phyloP scores from a whole-genome alignment of 2,797 vertebrate species.

The Acanthurus lineatus region DNA sequence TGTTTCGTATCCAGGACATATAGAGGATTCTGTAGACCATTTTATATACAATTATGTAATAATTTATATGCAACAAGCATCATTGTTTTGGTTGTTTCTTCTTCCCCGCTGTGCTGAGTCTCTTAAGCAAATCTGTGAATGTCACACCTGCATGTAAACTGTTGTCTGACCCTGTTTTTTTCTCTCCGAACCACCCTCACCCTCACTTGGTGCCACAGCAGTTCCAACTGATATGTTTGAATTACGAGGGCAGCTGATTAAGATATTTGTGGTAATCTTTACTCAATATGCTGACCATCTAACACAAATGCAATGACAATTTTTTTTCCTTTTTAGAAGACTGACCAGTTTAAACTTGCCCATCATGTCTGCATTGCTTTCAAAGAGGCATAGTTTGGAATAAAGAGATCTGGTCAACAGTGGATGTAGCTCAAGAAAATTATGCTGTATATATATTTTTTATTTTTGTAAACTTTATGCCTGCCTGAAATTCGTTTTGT shows the following conservation, averaged over 20 bases:
- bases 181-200: not conserved
- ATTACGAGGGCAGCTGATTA: conserved; percentile 14
- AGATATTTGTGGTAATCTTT: not conserved
- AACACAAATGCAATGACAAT: not conserved
- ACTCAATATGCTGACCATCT: conserved; percentile 8
- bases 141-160: conserved; percentile 50
- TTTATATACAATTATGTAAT: conserved; percentile 8
- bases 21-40: conserved; percentile 16
- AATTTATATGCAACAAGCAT: conserved; percentile 52
- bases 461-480: not conserved
- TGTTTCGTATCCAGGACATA: conserved; percentile 22
- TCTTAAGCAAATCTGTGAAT: conserved; percentile 21
- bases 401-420: not conserved
- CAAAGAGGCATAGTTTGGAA: conserved; percentile 79
- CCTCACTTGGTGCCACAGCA: too few species aligned
- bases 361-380: conserved; percentile 82
- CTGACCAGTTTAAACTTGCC: conserved; percentile 1
- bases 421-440: conserved; percentile 8
- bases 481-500: not conserved
- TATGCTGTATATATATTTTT: not conserved
- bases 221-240: not conserved
- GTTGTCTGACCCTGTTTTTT: conserved; percentile 3
- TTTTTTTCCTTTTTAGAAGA: not conserved
- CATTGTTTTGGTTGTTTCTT: conserved; percentile 86
- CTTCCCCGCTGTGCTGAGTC: conserved; percentile 70